Conservation (phyloP, 30 jellyfish, hydroid and myxozoan genomes). For the Sanderia malayensis region DNA sequence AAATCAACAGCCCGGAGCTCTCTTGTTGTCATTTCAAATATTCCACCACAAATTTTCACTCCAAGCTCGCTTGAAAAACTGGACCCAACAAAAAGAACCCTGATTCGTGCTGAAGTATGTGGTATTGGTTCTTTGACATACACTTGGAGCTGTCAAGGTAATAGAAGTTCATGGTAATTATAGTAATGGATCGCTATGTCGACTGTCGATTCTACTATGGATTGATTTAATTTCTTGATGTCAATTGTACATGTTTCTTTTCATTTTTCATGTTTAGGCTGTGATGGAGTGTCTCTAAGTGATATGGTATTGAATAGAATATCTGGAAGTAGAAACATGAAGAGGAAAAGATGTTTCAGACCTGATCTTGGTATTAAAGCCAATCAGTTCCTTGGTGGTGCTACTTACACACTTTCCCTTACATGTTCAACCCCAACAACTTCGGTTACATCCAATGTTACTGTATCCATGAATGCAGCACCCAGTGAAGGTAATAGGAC, state of each 20-base stretch:
- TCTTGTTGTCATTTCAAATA: not conserved
- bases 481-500: constrained; percentile 11
- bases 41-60: constrained; percentile 4
- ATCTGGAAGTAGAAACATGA: not conserved
- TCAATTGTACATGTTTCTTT: too few relatives aligned
- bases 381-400: constrained; percentile 4
- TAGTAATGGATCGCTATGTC: too few relatives aligned
- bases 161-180: not conserved
- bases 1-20: not conserved
- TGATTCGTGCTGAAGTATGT: not conserved
- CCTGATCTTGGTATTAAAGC: not conserved
- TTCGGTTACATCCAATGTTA: not conserved
- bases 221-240: too few relatives aligned
- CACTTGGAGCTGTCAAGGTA: not conserved
- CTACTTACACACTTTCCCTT: not conserved
- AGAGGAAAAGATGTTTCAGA: not conserved
- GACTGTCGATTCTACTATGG: too few relatives aligned
- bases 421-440: not conserved
- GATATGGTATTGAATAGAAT: not conserved
- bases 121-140: not conserved
- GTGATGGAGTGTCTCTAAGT: not conserved
- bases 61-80: not conserved
- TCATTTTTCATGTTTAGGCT: not conserved
- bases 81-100: not conserved
- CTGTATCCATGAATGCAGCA: not conserved